Evolutionary conservation across 2,113 vertebrate species (phyloP), one percentile per base, ranked within the genome.

Genomic region (Theristicus caerulescens): DNA sequence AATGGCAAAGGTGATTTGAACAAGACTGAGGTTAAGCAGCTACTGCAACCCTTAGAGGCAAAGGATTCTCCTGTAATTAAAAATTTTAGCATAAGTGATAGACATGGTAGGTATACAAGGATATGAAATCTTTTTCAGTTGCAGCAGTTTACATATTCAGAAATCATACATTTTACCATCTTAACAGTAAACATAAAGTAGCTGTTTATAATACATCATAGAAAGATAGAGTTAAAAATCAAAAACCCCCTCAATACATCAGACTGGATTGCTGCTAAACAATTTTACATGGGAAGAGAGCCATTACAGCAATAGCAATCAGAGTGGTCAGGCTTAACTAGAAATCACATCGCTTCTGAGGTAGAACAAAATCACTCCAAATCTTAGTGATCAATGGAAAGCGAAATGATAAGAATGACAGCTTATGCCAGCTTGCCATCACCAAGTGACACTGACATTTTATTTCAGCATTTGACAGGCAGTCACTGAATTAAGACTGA

Each of bases 11-110:
- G 69, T 95, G 77, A 95, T 85, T 62, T 40, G 61, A 97, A 84
- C 74, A 73, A 66, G 59, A 93, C 54, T 1, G 4, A 91, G 59
- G 71, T 70, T 81, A 91, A 94, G 83, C 40, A 91, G 40, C 66
- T 22, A 54, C 26, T 51, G 49, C 67, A 93, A 24, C n/a, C 95
- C 76, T 83, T 16, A 40, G 95, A 88, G 31, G 77, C 27, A 42
- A 73, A 97, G 65, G 42, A 88, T 32, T 71, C 84, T 79, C 44
- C 89, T 66, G 79, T 54, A 83, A 86, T 95, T 91, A 96, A 94
- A 31, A 70, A 82, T 62, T 86, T 94, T 79, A 97, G 58, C 86
- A 55, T 69, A 55, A 95, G 64, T 49, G n/a, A 91, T 61, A 86
- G 61, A n/a, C 78, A 21, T 0, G 74, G 95, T 95, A 93, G 6